These are phyloP conservation scores for Geococcyx californianus DNA, from an alignment of 2,113 vertebrate species.

Conservation along the genomic window DNA sequence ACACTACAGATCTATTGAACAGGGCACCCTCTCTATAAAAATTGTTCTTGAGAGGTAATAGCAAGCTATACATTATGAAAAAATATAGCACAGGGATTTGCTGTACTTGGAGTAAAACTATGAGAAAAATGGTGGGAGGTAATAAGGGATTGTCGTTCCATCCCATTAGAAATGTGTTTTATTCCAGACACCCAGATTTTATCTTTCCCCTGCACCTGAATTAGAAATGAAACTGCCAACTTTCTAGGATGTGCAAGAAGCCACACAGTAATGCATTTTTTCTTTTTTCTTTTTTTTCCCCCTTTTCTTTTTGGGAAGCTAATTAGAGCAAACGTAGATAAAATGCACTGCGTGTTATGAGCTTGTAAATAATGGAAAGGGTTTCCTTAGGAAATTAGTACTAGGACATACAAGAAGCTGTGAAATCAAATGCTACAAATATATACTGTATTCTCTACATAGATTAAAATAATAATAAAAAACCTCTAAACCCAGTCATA, in stretches of 20 bases:
- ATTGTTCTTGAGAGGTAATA: conserved; percentile 71
- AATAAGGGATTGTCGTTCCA: conserved; percentile 63
- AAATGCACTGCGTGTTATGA: conserved; percentile 5
- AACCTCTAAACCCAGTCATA: not conserved
- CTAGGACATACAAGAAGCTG: conserved; percentile 25
- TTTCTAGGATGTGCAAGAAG: conserved; percentile 40
- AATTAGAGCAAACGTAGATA: conserved; percentile 45
- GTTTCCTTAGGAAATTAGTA: conserved; percentile 61
- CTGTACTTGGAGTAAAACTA: conserved; percentile 68
- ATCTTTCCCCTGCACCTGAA: conserved; percentile 61
- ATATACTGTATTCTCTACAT: not conserved
- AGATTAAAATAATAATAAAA: conserved; percentile 60
- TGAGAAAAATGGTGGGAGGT: conserved; percentile 60
- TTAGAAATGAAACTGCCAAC: conserved; percentile 69
- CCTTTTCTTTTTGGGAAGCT: conserved; percentile 39
- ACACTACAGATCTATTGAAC: conserved; percentile 70
- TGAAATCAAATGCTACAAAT: conserved; percentile 42
- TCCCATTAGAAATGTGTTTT: conserved; percentile 65
- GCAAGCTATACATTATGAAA: conserved; percentile 71
- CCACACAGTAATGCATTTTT: not conserved
- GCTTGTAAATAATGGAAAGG: conserved; percentile 62
- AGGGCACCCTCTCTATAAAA: conserved; percentile 72
- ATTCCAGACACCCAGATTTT: conserved; percentile 71
- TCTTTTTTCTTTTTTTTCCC: accelerated
- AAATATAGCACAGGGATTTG: conserved; percentile 68